Percentiles rank a stretch among this genome's conserved stretches.
Conservation (phyloP, 2,113 vertebrate genomes). For the Perognathus longimembris region DNA sequence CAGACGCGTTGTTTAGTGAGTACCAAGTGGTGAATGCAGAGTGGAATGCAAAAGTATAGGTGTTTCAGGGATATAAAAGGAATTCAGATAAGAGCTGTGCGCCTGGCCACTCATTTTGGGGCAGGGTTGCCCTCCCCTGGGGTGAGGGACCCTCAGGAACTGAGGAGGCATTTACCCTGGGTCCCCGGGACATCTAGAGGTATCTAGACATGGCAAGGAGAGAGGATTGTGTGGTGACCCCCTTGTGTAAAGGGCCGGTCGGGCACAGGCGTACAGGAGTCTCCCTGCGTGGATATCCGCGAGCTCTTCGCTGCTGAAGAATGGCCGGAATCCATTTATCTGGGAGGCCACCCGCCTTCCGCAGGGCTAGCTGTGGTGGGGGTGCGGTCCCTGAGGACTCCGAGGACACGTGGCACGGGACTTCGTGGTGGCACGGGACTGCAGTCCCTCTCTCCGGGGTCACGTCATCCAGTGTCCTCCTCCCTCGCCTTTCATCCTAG, state of each 20-base stretch:
- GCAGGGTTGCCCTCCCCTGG: not conserved
- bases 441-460: not conserved
- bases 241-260: not conserved
- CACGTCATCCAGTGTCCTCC: not conserved
- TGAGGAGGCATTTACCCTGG: not conserved
- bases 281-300: too few species aligned
- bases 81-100: not conserved
- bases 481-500: not conserved
- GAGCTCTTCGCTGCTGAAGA: not conserved
- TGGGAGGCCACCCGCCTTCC: not conserved
- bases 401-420: too few species aligned
- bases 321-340: not conserved
- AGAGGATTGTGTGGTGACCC: not conserved
- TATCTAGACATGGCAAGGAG: not conserved
- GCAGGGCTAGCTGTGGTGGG: not conserved
- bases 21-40: accelerated
- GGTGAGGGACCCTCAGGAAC: accelerated
- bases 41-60: not conserved
- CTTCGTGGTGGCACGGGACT: accelerated
- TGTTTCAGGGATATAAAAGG: not conserved
- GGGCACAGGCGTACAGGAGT: accelerated
- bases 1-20: accelerated
- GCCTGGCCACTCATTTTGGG: not conserved
- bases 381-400: not conserved
- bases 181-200: not conserved